A percentile compares a stretch with the other conserved stretches of the same genome.
Conservation (phyloP, 2,888 invertebrate species). For the Temnothorax rugatulus region DNA sequence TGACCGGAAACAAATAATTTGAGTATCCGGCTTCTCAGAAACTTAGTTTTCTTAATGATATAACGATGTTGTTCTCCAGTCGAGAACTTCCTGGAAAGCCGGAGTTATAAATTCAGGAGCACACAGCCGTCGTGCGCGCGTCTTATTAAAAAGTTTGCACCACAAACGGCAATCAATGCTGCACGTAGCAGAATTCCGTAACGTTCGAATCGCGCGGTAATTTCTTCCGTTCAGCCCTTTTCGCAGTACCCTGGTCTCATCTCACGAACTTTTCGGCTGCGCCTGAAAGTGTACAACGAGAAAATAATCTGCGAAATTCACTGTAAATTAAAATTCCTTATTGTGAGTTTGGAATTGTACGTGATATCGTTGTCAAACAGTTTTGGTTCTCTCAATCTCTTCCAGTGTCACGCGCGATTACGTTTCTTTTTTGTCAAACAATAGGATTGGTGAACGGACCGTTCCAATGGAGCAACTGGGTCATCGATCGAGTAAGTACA, state of each 20-base stretch:
- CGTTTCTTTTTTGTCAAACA: background rate
- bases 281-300: background rate
- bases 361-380: background rate
- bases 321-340: background rate
- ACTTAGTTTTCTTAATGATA: background rate
- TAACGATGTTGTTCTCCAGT: background rate
- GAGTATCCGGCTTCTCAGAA: background rate
- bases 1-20: background rate
- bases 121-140: background rate
- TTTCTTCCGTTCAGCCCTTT: background rate
- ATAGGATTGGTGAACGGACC: background rate
- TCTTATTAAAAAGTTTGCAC: background rate
- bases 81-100: background rate
- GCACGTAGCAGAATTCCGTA: background rate
- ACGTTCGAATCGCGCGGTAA: background rate
- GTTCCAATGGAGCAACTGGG: background rate
- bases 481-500: slow-evolving; percentile 20
- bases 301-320: background rate
- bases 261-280: background rate
- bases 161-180: background rate
- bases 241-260: background rate
- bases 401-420: background rate
- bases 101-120: background rate
- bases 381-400: background rate
- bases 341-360: background rate